phyloP scores from a whole-genome alignment of 2,797 vertebrate species.

The Hydrolagus colliei region DNA sequence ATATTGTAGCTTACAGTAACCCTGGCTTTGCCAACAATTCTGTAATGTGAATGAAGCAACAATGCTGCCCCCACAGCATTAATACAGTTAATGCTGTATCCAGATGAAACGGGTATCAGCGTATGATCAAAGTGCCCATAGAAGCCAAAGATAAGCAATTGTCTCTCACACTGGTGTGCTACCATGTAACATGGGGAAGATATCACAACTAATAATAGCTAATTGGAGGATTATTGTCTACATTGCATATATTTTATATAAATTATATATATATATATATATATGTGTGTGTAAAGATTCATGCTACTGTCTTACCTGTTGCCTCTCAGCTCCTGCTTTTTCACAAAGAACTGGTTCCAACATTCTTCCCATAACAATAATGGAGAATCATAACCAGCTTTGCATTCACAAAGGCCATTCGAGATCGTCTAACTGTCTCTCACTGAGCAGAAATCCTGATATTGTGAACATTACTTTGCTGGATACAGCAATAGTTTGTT shows the following conservation, averaged over 20 bases:
- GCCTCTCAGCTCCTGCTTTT: not conserved
- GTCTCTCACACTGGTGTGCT: too few relatives aligned
- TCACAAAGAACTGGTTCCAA: not conserved
- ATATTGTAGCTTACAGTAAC: too few relatives aligned
- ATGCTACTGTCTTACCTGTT: not conserved
- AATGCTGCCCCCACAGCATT: too few relatives aligned
- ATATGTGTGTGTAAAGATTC: too few relatives aligned
- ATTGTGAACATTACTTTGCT: conserved; percentile 22
- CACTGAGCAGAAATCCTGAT: conserved; percentile 11
- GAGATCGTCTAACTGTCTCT: not conserved
- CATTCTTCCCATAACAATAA: conserved; percentile 7
- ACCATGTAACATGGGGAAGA: not conserved
- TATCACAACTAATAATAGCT: not conserved
- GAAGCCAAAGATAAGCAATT: not conserved
- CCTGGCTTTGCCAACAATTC: too few relatives aligned
- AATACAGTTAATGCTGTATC: too few relatives aligned
- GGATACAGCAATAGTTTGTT: not conserved
- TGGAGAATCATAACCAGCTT: not conserved
- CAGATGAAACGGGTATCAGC: not conserved
- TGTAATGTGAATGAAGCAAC: too few relatives aligned
- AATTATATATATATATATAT: too few relatives aligned
- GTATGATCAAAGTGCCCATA: not conserved
- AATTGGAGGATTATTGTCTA: not conserved
- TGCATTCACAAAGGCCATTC: not conserved
- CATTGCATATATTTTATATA: not conserved